These are phyloP conservation scores for Sebastes oblongus DNA, from an alignment of 2,797 vertebrate genomes.

Conservation along the genomic window DNA sequence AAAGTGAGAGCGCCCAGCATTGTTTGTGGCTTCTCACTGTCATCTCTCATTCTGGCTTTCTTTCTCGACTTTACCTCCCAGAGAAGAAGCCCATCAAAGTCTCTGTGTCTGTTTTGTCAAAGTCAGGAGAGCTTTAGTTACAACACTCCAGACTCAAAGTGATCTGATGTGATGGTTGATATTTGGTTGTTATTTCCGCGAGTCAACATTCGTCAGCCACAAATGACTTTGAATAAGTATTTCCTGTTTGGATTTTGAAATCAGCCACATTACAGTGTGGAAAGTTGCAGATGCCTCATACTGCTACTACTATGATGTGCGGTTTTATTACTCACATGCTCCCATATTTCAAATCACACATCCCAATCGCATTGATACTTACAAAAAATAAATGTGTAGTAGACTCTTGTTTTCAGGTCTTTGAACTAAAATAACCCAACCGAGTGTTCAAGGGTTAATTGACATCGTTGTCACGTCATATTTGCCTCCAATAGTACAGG, in stretches of 20 bases:
- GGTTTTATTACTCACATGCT: slow-evolving; percentile 49
- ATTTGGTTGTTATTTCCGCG: slow-evolving; percentile 11
- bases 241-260: slow-evolving; percentile 36
- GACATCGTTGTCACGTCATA: background rate
- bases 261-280: slow-evolving; percentile 50
- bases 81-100: slow-evolving; percentile 16
- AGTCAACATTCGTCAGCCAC: slow-evolving; percentile 18
- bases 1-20: slow-evolving; percentile 64
- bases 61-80: slow-evolving; percentile 14
- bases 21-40: slow-evolving; percentile 64
- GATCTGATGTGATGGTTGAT: background rate
- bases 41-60: slow-evolving; percentile 49
- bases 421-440: background rate
- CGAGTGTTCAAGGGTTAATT: background rate
- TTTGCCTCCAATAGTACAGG: background rate
- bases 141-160: background rate
- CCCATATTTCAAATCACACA: slow-evolving; percentile 36
- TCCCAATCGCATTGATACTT: background rate
- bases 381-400: background rate
- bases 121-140: slow-evolving; percentile 7
- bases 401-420: slow-evolving; percentile 12
- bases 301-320: slow-evolving; percentile 37
- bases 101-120: background rate
- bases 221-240: background rate
- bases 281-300: slow-evolving; percentile 56